A percentile compares a stretch with the other conserved stretches of the same genome.
Conservation (phyloP, 1,140 invertebrate genomes). For the Calosoma granatense region DNA sequence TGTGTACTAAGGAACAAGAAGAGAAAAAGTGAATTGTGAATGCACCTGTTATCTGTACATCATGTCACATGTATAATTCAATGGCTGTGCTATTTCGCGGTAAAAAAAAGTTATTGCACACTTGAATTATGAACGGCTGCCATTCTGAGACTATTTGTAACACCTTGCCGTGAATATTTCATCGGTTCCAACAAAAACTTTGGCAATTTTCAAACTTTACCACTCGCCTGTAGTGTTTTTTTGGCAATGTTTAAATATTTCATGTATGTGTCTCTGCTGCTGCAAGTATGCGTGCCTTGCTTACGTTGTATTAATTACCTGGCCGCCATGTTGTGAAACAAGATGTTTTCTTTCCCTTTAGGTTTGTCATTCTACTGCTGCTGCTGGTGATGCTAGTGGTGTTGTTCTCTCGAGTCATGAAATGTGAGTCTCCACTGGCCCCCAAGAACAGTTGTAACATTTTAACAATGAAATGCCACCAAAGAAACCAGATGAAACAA, state of each 20-base stretch:
- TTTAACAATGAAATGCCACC: too few relatives aligned
- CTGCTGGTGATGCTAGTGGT: too few relatives aligned
- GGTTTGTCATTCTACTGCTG: too few relatives aligned
- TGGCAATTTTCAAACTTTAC: neutral
- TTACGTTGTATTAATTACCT: too few relatives aligned
- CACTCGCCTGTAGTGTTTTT: neutral
- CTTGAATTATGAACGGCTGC: conserved; percentile 3
- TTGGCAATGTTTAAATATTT: conserved; percentile 1
- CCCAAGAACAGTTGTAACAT: too few relatives aligned
- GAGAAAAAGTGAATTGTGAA: conserved; percentile 5
- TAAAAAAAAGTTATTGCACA: conserved; percentile 2
- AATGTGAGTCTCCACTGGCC: too few relatives aligned
- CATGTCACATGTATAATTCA: conserved; percentile 7
- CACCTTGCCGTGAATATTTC: neutral
- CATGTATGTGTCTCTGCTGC: neutral
- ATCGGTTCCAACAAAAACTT: neutral
- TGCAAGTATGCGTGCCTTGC: neutral
- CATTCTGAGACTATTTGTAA: conserved; percentile 1
- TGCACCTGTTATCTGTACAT: conserved; percentile 6
- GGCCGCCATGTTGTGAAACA: too few relatives aligned
- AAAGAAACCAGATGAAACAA: too few relatives aligned
- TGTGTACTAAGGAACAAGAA: neutral
- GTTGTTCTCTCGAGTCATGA: too few relatives aligned
- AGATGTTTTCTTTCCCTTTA: too few relatives aligned
- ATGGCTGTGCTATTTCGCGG: neutral